phyloP scores from a whole-genome alignment of 1,140 invertebrate genomes.

The Aphidius gifuensis region DNA sequence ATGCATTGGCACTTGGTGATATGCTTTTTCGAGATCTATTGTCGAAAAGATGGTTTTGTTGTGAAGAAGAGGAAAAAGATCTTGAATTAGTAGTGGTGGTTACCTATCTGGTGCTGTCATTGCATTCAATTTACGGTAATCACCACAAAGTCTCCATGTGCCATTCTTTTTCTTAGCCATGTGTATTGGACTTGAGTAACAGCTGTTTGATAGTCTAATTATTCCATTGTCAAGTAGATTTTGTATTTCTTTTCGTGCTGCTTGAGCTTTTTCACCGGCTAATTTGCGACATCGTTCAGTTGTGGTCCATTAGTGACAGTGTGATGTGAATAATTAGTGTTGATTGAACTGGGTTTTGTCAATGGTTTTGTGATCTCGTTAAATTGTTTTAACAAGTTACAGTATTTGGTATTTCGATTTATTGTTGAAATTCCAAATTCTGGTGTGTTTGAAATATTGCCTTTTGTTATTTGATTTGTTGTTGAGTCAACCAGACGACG shows the following conservation, averaged over 20 bases:
- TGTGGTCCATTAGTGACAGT: conserved; percentile 31
- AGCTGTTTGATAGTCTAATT: conserved; percentile 21
- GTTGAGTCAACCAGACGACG: conserved; percentile 25
- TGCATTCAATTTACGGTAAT: conserved; percentile 44
- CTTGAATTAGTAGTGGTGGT: conserved; percentile 34
- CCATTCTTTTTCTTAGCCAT: conserved; percentile 40
- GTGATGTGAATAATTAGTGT: conserved; percentile 8
- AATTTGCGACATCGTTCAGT: conserved; percentile 28
- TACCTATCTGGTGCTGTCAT: conserved; percentile 37
- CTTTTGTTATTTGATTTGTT: conserved; percentile 5
- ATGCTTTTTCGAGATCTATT: conserved; percentile 47
- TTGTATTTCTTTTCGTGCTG: conserved; percentile 32
- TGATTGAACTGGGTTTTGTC: background rate
- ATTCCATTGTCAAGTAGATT: conserved; percentile 32
- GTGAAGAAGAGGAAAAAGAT: conserved; percentile 37
- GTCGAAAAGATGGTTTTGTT: conserved; percentile 38
- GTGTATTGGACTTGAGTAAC: conserved; percentile 45
- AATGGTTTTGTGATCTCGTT: background rate
- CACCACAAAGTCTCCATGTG: conserved; percentile 36
- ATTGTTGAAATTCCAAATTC: conserved; percentile 8
- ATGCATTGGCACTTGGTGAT: conserved; percentile 46
- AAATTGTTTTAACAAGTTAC: background rate
- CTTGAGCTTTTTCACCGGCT: conserved; percentile 26
- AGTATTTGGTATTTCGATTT: background rate
- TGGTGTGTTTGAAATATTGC: background rate